phyloP scores from a whole-genome alignment of 2,113 vertebrate genomes.

The Lontra canadensis region DNA sequence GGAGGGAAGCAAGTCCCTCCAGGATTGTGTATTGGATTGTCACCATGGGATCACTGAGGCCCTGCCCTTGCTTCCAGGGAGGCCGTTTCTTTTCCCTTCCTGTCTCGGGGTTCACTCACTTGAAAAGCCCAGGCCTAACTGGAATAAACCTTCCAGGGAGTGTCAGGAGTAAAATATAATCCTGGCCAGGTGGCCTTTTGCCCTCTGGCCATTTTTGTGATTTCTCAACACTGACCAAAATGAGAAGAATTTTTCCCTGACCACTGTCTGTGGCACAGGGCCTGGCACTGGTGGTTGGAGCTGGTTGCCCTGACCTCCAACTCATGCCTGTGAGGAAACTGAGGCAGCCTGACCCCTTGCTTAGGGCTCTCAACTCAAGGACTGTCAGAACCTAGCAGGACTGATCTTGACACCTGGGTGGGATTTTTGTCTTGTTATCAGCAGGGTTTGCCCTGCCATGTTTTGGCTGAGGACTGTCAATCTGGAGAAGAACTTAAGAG shows the following conservation, averaged over 20 bases:
- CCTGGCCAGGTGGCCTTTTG: conserved; percentile 26
- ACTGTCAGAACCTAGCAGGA: neutral
- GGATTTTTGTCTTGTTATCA: neutral
- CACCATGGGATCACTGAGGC: neutral
- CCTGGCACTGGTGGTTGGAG: neutral
- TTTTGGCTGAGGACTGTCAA: neutral
- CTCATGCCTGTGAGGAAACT: neutral
- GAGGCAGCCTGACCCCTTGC: neutral
- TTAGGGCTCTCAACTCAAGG: neutral
- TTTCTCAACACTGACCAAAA: neutral
- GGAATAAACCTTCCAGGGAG: conserved; percentile 52
- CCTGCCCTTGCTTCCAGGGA: neutral
- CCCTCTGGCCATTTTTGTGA: neutral
- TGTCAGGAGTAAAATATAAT: conserved; percentile 17
- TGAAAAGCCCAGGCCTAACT: neutral
- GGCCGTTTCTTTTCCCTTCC: neutral
- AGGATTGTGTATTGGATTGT: neutral
- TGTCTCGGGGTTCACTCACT: neutral
- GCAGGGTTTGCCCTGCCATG: neutral
- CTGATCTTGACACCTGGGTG: neutral
- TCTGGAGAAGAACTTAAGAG: neutral
- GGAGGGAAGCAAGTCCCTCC: neutral
- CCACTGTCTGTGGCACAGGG: neutral
- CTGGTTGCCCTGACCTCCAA: neutral
- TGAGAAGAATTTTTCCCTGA: neutral